phyloP scores from a whole-genome alignment of 2,113 vertebrate genomes.

The Osmerus mordax region DNA sequence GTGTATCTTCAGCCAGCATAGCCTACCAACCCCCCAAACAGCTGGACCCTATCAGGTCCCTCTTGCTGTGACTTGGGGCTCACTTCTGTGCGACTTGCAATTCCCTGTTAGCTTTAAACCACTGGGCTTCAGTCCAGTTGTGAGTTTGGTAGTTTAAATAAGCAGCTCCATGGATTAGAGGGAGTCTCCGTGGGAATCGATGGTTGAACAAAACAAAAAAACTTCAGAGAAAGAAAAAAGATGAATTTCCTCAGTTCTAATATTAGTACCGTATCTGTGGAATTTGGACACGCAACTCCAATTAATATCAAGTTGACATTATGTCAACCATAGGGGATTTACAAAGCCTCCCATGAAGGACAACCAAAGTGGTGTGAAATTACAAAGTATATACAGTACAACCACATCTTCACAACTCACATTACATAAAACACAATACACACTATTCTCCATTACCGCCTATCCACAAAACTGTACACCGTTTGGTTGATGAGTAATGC shows the following conservation, averaged over 20 bases:
- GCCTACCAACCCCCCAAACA: conserved; percentile 23
- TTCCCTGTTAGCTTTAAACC: conserved; percentile 55
- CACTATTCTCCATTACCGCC: too few species aligned
- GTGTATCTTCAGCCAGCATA: conserved; percentile 9
- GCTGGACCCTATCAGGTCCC: conserved; percentile 43
- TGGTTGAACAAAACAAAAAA: conserved; percentile 31
- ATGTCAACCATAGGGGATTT: not conserved
- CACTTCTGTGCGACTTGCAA: conserved; percentile 17
- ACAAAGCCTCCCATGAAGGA: not conserved
- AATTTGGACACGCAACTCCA: conserved; percentile 35
- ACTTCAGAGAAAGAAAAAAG: conserved; percentile 33
- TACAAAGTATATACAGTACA: not conserved
- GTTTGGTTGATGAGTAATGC: too few species aligned
- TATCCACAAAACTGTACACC: too few species aligned
- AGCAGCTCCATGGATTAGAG: conserved; percentile 44
- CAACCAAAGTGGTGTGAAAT: not conserved
- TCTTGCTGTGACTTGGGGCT: conserved; percentile 19
- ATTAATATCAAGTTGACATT: conserved; percentile 14
- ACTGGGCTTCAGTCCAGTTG: conserved; percentile 55
- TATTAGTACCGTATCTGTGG: conserved; percentile 63
- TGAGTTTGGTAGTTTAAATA: conserved; percentile 59
- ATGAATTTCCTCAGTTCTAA: conserved; percentile 58
- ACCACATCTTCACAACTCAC: not conserved
- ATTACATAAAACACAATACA: not conserved
- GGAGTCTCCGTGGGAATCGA: conserved; percentile 65